A percentile compares a stretch with the other conserved stretches of the same genome.
These are phyloP conservation scores for Cynodonichthys magdalenae DNA, from an alignment of 2,797 vertebrate genomes.

Conservation along the genomic window DNA sequence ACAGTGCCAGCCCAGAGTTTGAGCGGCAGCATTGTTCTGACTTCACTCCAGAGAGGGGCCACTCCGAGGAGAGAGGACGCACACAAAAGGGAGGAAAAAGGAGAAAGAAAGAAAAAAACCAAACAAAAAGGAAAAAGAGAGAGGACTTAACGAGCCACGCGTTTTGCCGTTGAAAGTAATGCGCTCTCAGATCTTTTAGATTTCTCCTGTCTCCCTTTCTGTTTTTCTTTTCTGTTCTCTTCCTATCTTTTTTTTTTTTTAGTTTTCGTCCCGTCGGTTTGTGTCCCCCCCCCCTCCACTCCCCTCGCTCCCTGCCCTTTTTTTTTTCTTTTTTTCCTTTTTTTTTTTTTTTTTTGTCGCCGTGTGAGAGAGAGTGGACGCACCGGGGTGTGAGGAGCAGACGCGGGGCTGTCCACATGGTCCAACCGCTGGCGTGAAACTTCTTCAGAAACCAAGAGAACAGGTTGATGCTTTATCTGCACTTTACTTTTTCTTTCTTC, in stretches of 20 bases:
- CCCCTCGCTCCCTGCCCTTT: conserved; percentile 46
- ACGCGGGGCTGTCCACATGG: conserved; percentile 84
- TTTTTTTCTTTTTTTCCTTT: conserved; percentile 23
- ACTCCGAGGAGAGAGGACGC: conserved; percentile 77
- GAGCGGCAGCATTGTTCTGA: conserved; percentile 83
- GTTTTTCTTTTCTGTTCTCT: conserved; percentile 47
- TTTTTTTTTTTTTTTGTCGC: conserved; percentile 58
- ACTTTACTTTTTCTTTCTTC: conserved; percentile 33
- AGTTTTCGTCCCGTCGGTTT: conserved; percentile 67
- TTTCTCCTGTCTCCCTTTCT: conserved; percentile 63
- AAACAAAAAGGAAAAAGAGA: conserved; percentile 58
- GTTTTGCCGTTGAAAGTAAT: conserved; percentile 76
- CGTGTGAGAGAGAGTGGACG: conserved; percentile 74
- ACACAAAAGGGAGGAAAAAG: conserved; percentile 70
- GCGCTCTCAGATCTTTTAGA: conserved; percentile 70
- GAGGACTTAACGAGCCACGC: conserved; percentile 79
- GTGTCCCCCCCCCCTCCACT: conserved; percentile 23
- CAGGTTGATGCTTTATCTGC: conserved; percentile 83
- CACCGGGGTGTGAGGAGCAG: conserved; percentile 81
- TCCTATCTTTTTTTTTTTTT: conserved; percentile 48
- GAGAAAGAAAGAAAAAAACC: conserved; percentile 67
- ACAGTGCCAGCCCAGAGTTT: conserved; percentile 76
- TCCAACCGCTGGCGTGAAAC: conserved; percentile 86
- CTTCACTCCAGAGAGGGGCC: conserved; percentile 83
- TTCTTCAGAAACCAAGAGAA: conserved; percentile 85